Evolutionary conservation across 1,140 invertebrate species (phyloP), one percentile per base, ranked within the genome.

Genomic region (Meloidogyne hapla): DNA sequence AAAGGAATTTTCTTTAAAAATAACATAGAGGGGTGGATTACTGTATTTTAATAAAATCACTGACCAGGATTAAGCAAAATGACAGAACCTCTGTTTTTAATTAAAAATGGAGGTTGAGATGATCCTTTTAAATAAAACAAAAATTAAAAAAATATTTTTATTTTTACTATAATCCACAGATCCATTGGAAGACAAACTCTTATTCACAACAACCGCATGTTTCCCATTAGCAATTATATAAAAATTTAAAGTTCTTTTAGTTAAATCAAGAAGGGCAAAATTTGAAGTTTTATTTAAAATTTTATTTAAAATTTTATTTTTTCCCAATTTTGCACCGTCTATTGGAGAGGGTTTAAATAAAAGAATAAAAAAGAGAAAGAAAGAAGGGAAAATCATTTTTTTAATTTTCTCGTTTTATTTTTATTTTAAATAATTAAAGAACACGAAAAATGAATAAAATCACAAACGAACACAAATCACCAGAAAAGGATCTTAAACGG

Each of bases 211-310:
- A 0, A n/a, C 26, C 1, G 80, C 75, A 42, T 77, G 80, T 62
- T 80, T 80, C 15, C 80, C 79, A 61, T 80, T 81, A 42, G 79
- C 78, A 61, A 82, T 81, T 40, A 80, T 78, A 68, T 78, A 80
- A 25, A 74, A 76, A 42, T 81, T 80, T 45, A 78, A 28, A 18
- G 77, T 78, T 21, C 77, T 61, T 45, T 78, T 78, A n/a, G 62
- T 69, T 28, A 78, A 63, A 40, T 78, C 61, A 25, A 77, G n/a
- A 9, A 63, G 15, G 15, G 21, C 21, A 70, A 74, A 76, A 25
- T 23, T 40, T 23, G 62, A 26, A 10, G 75, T 25, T 33, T 33
- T 33, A 70, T 25, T 45, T 38, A n/a, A 38, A 12, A 21, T 45
- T 48, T 23, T 42, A 62, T 21, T 25, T 26, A 70, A 40, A 18